Evolutionary conservation across 2,797 vertebrate species (phyloP).

Genomic region (Trachops cirrhosus): DNA sequence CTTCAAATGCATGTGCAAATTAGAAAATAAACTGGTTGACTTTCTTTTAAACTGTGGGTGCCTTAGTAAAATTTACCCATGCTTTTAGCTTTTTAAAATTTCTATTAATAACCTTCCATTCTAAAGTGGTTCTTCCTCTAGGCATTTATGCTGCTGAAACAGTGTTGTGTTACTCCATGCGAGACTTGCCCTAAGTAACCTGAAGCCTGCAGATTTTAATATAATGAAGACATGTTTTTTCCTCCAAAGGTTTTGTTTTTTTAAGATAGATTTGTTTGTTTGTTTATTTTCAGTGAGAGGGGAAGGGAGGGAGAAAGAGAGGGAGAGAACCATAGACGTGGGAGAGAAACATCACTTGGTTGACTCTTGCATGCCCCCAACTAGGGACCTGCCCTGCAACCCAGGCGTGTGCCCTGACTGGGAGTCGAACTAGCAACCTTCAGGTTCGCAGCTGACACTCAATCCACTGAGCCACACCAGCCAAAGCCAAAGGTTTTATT

Average conservation of each 20-base stretch:
- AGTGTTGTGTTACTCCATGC: not conserved
- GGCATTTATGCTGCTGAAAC: not conserved
- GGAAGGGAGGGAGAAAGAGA: too few relatives aligned
- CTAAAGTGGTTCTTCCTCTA: not conserved
- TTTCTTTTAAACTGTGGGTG: not conserved
- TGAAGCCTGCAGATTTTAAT: conserved; percentile 46
- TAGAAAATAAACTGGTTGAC: not conserved
- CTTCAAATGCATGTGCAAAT: not conserved
- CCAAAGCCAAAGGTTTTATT: not conserved
- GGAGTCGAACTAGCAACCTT: not conserved
- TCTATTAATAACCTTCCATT: not conserved
- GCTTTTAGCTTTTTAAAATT: not conserved
- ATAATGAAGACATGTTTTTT: conserved; percentile 43
- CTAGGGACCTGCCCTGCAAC: not conserved
- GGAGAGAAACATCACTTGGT: not conserved
- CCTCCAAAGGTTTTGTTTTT: not conserved
- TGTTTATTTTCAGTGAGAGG: too few relatives aligned
- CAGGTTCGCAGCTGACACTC: not conserved
- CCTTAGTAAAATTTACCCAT: conserved; percentile 19
- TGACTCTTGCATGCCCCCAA: not conserved
- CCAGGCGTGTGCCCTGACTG: not conserved
- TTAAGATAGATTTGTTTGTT: too few relatives aligned
- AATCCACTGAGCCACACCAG: not conserved
- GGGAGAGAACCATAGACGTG: too few relatives aligned
- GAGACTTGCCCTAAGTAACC: not conserved